Base-by-base conservation (phyloP, 2,888 invertebrate genomes). In the Helobdella robusta region DNA sequence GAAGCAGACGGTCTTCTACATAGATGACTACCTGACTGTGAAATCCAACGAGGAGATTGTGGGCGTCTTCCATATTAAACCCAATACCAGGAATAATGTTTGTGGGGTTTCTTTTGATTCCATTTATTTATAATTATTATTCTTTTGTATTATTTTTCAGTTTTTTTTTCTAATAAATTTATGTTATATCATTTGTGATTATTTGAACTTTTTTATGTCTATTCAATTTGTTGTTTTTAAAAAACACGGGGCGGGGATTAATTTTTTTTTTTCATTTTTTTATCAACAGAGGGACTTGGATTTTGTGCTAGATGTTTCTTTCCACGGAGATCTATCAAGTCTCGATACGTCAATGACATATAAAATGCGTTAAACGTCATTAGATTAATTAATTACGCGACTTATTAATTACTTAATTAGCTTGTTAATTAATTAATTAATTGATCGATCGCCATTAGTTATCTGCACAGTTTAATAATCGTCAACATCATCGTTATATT, bases 1-100 rank as follows among this genome's bases (percentile, higher is more conserved):
- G 98, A 99, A 99, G 80, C 94, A 95, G 81, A 90, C 89, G 6
- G 97, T 99, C 61, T 98, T 99, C 83, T 98, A 98, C 80, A 87
- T 97, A 59, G 76, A 78, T 48, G 93, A 97, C 74, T 92, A 91
- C 76, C 86, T 98, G 84, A 98, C 98, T 1, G 92, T 91, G 40
- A 95, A 95, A 79, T 91, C 91, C 75, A 81, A 81, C 65, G 98
- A 99, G 79, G 92, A 92, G 79, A 87, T 98, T 67, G 86, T 84
- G 62, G 98, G 98, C 32, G 85, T 86, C 6, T 93, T 98, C 79
- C 85, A 87, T 62, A 90, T 97, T 88, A 89, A 88, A 73, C 97
- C 95, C 54, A 99, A 99, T 82, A 88, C 88, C 67, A 85, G 92
- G 68, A 99, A 99, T 82, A 91, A 90, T 68, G 82, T 82, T 74